A percentile compares a stretch with the other conserved stretches of the same genome.
Conservation (phyloP, 2,797 vertebrate genomes). For the Chloroceryle amazona region DNA sequence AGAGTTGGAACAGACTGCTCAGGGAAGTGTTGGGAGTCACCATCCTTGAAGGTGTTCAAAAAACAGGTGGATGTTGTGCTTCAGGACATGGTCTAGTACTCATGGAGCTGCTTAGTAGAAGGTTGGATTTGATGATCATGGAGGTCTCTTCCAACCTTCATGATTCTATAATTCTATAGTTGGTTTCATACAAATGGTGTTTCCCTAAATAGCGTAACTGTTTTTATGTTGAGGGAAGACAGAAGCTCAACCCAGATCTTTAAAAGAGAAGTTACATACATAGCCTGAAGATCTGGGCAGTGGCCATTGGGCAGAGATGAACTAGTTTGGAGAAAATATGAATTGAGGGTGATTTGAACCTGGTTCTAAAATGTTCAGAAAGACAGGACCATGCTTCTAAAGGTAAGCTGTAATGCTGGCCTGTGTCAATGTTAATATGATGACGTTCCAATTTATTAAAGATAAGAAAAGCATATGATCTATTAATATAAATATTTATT, state of each 20-base stretch:
- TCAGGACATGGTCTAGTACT: no score
- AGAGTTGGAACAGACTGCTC: no score
- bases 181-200: background rate
- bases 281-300: background rate
- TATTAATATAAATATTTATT: background rate
- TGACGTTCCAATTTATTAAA: constrained; percentile 7
- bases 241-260: background rate
- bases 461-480: background rate
- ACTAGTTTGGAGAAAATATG: background rate
- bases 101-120: no score
- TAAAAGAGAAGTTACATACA: background rate
- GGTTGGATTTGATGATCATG: no score
- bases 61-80: no score
- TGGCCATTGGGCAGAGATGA: background rate
- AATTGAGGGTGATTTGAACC: background rate
- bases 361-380: background rate
- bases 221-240: background rate
- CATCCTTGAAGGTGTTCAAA: no score
- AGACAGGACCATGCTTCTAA: background rate
- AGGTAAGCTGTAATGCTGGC: background rate
- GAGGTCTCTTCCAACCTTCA: no score
- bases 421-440: background rate
- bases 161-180: no score
- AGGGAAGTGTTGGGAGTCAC: no score
- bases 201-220: background rate